A percentile compares a stretch with the other conserved stretches of the same genome.
Evolutionary conservation across 1,140 invertebrate genomes (phyloP).

Genomic region (Solenopsis invicta): DNA sequence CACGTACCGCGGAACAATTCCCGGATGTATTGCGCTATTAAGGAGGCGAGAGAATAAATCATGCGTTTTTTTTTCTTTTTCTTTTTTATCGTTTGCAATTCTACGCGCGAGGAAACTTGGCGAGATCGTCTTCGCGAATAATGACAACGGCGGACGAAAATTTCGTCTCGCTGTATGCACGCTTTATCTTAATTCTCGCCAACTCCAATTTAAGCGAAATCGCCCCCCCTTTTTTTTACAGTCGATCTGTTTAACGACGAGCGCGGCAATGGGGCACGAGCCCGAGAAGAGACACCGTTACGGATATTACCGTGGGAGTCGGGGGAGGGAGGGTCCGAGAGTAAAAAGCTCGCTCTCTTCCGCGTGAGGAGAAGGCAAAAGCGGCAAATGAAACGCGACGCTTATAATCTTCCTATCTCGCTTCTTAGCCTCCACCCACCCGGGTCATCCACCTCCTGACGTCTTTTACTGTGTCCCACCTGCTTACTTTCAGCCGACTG

Average conservation of each 20-base stretch:
- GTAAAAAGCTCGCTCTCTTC: conserved; percentile 70
- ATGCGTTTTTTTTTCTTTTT: not conserved
- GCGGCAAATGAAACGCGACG: conserved; percentile 79
- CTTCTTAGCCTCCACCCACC: not conserved
- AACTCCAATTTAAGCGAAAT: conserved; percentile 74
- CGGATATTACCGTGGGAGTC: conserved; percentile 74
- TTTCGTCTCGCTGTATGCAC: conserved; percentile 32
- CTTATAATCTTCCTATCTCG: conserved; percentile 77
- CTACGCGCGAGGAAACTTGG: not conserved
- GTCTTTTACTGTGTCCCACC: conserved; percentile 62
- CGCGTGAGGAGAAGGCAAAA: conserved; percentile 38
- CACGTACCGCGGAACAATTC: not conserved
- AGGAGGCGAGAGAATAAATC: not conserved
- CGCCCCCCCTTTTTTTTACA: conserved; percentile 67
- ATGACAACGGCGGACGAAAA: conserved; percentile 7
- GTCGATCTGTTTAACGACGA: conserved; percentile 78
- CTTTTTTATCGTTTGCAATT: not conserved
- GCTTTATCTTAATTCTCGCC: conserved; percentile 62
- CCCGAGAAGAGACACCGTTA: conserved; percentile 71
- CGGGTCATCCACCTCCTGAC: conserved; percentile 26
- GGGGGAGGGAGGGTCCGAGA: conserved; percentile 44
- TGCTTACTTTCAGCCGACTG: conserved; percentile 42
- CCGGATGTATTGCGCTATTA: not conserved
- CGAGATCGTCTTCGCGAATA: conserved; percentile 7
- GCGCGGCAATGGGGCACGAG: conserved; percentile 33